These are phyloP conservation scores for Labeo rohita DNA, from an alignment of 2,113 vertebrate genomes.

Conservation along the genomic window DNA sequence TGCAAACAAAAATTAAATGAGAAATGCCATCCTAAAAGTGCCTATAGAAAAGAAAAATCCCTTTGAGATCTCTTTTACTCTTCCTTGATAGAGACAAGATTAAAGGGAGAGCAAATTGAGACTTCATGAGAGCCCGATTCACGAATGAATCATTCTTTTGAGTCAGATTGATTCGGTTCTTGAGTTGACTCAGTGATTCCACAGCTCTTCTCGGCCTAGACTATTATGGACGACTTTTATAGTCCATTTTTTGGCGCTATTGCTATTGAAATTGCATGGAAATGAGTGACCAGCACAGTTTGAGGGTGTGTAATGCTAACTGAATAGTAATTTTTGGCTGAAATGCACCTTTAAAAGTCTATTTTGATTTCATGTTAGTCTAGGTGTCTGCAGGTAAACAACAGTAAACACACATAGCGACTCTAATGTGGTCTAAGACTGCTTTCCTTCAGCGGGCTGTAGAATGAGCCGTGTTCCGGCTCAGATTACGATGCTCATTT, in stretches of 20 bases:
- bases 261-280: not conserved
- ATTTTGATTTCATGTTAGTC: not conserved
- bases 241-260: not conserved
- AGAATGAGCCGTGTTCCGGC: constrained; percentile 26
- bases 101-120: not conserved
- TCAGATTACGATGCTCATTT: constrained; percentile 72
- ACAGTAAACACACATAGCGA: not conserved
- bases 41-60: constrained; percentile 17
- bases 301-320: not conserved
- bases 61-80: constrained; percentile 13
- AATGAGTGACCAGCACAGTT: not conserved
- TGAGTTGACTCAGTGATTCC: not conserved
- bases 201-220: not conserved
- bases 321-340: not conserved
- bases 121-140: not conserved
- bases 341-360: not conserved
- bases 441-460: constrained; percentile 25
- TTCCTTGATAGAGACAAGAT: not conserved
- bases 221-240: not conserved
- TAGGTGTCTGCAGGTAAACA: not conserved
- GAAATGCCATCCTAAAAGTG: constrained; percentile 10
- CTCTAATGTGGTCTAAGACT: constrained; percentile 23
- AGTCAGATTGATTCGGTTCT: not conserved
- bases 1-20: constrained; percentile 13
- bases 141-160: not conserved